These are phyloP conservation scores for Chelonus formosanus DNA, from an alignment of 2,888 invertebrate species.

Conservation along the genomic window DNA sequence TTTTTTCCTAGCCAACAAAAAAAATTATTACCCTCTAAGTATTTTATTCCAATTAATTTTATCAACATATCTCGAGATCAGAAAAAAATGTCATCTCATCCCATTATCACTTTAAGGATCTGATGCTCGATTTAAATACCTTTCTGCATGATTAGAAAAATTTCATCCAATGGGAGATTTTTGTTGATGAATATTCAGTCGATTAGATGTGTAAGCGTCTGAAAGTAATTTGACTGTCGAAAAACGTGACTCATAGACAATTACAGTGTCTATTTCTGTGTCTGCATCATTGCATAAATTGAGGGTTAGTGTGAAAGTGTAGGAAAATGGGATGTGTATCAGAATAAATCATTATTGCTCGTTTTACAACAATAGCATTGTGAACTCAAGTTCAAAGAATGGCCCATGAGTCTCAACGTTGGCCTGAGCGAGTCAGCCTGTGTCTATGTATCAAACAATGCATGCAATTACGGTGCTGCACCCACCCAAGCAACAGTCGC, in stretches of 20 bases:
- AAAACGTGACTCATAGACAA: constrained; percentile 14
- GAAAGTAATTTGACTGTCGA: constrained; percentile 20
- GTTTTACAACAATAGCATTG: constrained; percentile 39
- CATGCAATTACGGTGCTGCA: constrained; percentile 59
- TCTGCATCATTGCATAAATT: background rate
- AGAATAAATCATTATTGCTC: constrained; percentile 42
- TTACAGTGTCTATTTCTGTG: constrained; percentile 12
- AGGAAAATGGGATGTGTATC: constrained; percentile 29
- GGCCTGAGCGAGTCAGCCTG: constrained; percentile 19
- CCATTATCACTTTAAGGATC: too few relatives aligned
- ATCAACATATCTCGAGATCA: too few relatives aligned
- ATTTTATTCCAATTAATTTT: too few relatives aligned
- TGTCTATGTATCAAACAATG: constrained; percentile 60
- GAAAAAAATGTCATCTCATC: too few relatives aligned
- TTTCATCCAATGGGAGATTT: background rate
- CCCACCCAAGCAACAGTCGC: constrained; percentile 45
- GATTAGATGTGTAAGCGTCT: constrained; percentile 17
- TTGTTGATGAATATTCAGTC: constrained; percentile 9
- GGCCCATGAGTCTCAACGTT: constrained; percentile 40
- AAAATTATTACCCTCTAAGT: too few relatives aligned
- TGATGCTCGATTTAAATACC: background rate
- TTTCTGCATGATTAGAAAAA: background rate
- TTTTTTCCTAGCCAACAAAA: too few relatives aligned
- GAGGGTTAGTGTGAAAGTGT: constrained; percentile 11
- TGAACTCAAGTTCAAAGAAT: constrained; percentile 42